phyloP scores from a whole-genome alignment of 2,888 invertebrate genomes.

The Galerucella nymphaeae region DNA sequence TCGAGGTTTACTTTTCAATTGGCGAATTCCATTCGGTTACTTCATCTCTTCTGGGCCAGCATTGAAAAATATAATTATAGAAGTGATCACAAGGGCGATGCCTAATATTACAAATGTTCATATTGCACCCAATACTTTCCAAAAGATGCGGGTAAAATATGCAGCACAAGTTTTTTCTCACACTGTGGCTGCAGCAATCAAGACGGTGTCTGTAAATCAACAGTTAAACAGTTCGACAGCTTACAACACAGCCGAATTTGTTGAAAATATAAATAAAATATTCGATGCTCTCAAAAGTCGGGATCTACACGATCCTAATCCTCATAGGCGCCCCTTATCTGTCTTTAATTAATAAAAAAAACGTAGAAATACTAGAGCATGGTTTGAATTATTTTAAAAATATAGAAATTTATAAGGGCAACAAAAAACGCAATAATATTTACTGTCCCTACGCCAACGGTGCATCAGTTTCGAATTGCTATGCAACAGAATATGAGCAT shows the following conservation, averaged over 20 bases:
- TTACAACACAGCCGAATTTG: too few species aligned
- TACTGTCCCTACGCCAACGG: neutral
- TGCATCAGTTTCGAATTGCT: neutral
- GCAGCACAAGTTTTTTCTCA: neutral
- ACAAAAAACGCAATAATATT: too few species aligned
- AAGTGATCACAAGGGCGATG: neutral
- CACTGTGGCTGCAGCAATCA: too few species aligned
- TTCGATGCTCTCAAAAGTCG: neutral
- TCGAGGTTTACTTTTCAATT: too few species aligned
- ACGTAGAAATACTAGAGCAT: too few species aligned
- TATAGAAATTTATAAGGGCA: too few species aligned
- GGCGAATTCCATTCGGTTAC: neutral
- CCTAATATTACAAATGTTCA: too few species aligned
- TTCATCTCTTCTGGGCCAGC: neutral
- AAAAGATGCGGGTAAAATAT: neutral
- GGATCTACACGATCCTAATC: neutral
- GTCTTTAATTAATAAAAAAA: too few species aligned
- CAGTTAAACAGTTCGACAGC: too few species aligned
- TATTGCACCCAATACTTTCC: too few species aligned
- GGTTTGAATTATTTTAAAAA: too few species aligned
- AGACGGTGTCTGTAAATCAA: too few species aligned
- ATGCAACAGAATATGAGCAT: neutral
- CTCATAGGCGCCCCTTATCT: neutral
- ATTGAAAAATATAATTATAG: neutral
- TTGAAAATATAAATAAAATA: neutral